phyloP scores from a whole-genome alignment of 2,797 vertebrate genomes.

The Aphelocoma californica region DNA sequence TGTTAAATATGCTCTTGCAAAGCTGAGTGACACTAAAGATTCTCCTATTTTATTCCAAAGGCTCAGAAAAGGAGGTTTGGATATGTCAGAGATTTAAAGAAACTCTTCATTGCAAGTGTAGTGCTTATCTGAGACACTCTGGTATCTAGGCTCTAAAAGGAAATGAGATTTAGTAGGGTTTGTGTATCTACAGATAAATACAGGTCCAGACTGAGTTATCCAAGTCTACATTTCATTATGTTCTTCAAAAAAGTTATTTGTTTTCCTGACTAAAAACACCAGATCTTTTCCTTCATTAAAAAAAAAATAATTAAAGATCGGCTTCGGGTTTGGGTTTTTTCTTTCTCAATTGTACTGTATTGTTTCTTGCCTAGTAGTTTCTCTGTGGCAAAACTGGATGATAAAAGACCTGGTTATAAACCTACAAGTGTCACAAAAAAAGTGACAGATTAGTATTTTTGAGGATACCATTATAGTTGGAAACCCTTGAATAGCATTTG shows the following conservation, averaged over 20 bases:
- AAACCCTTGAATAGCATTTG: background rate
- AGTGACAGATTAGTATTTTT: background rate
- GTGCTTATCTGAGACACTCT: background rate
- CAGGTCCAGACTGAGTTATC: background rate
- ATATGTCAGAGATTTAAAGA: background rate
- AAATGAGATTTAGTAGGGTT: background rate
- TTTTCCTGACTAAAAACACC: background rate
- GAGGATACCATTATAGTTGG: background rate
- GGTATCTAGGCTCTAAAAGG: background rate
- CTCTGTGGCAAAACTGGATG: background rate
- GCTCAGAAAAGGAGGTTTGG: background rate
- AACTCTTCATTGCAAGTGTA: background rate
- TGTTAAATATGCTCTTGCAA: background rate
- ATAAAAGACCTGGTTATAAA: background rate
- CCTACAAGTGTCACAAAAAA: background rate
- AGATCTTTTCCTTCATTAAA: background rate
- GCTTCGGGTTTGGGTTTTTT: fast-evolving
- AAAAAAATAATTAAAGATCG: background rate
- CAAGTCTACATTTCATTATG: background rate
- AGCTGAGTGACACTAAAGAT: background rate
- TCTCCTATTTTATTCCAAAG: background rate
- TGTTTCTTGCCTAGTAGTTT: background rate
- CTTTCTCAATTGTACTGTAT: background rate
- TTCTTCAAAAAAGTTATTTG: background rate
- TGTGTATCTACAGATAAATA: background rate